These are phyloP conservation scores for Incurvaria masculella DNA, from an alignment of 2,888 invertebrate species.

Conservation along the genomic window DNA sequence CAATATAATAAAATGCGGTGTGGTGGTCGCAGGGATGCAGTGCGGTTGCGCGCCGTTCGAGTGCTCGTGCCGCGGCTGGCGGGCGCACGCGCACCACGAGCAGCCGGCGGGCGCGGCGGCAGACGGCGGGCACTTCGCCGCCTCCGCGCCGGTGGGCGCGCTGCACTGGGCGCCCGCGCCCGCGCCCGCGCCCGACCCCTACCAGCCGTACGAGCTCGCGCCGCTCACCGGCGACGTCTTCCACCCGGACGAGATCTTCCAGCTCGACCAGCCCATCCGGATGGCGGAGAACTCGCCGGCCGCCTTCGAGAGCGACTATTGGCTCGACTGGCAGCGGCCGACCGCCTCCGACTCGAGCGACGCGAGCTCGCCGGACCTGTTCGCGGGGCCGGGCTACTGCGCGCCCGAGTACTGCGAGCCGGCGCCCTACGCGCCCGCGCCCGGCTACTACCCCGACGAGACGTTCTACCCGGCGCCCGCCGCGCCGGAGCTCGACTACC, in stretches of 20 bases:
- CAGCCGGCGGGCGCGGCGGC: conserved; percentile 30
- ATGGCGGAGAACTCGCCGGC: conserved; percentile 63
- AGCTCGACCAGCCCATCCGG: conserved; percentile 69
- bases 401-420: conserved; percentile 42
- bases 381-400: conserved; percentile 37
- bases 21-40: conserved; percentile 46
- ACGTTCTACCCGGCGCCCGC: conserved; percentile 41
- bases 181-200: conserved; percentile 29
- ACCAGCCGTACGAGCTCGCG: conserved; percentile 56
- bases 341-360: conserved; percentile 51
- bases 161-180: conserved; percentile 28
- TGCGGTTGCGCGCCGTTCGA: conserved; percentile 76
- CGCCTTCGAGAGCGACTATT: conserved; percentile 59
- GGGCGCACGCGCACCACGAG: conserved; percentile 28
- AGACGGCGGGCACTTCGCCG: conserved; percentile 12
- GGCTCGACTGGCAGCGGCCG: conserved; percentile 56
- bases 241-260: conserved; percentile 76
- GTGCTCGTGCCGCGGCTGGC: conserved; percentile 60
- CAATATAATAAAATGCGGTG: not conserved
- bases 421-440: conserved; percentile 29
- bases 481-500: conserved; percentile 35
- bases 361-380: conserved; percentile 55
- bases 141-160: conserved; percentile 13
- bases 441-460: conserved; percentile 43
- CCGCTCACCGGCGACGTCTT: conserved; percentile 64